These are phyloP conservation scores for Athalia cordata DNA, from an alignment of 2,888 invertebrate species.

Conservation along the genomic window DNA sequence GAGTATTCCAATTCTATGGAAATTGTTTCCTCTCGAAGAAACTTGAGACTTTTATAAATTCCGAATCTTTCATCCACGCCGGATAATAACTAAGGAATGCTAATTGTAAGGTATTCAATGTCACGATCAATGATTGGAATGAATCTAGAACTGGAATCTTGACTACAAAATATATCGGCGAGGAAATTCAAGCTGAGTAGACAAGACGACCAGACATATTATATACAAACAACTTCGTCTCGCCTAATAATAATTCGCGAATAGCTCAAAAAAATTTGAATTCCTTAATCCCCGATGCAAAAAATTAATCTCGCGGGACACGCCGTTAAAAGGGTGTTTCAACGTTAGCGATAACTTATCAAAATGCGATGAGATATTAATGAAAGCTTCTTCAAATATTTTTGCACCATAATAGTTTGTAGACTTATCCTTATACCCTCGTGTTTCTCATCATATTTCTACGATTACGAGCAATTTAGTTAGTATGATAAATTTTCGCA, in stretches of 20 bases:
- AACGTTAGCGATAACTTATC: no score
- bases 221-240: not conserved
- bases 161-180: not conserved
- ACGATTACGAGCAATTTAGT: no score
- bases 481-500: no score
- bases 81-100: not conserved
- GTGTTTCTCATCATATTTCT: no score
- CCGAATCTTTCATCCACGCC: not conserved
- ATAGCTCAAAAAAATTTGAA: not conserved
- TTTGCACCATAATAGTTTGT: no score
- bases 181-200: not conserved
- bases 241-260: not conserved
- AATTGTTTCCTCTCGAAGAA: constrained; percentile 9
- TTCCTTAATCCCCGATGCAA: not conserved
- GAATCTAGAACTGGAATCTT: not conserved
- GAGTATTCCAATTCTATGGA: constrained; percentile 19
- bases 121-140: constrained; percentile 9
- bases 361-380: no score
- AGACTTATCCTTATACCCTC: no score
- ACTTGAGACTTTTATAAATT: not conserved
- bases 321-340: not conserved
- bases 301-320: not conserved
- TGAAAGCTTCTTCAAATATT: no score
- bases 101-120: constrained; percentile 5
- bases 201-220: not conserved